Evolutionary conservation across 2,888 invertebrate species (phyloP).

Genomic region (Sesamia inferens): DNA sequence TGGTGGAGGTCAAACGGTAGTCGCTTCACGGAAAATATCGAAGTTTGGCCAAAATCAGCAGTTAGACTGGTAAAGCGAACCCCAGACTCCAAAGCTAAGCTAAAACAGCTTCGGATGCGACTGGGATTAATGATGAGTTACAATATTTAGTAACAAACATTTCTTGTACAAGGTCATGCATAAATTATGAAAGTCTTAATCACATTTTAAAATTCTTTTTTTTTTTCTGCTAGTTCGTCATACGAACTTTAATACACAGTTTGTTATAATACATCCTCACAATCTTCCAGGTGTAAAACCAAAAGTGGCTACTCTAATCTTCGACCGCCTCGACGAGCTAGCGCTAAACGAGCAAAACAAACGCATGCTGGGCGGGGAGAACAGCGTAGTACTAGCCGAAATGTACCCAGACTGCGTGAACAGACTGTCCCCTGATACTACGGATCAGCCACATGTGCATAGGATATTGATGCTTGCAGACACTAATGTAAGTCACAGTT

Average conservation of each 20-base stretch:
- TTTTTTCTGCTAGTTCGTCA: not conserved
- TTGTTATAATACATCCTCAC: not conserved
- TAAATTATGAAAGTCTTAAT: too few relatives aligned
- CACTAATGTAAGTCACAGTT: constrained; percentile 84
- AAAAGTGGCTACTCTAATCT: constrained; percentile 89
- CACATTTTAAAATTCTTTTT: not conserved
- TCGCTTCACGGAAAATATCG: too few relatives aligned
- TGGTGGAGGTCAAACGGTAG: too few relatives aligned
- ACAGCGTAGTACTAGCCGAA: constrained; percentile 91
- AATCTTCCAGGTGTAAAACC: constrained; percentile 88
- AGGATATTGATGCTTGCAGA: constrained; percentile 92
- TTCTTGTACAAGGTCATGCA: too few relatives aligned
- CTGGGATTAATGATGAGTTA: too few relatives aligned
- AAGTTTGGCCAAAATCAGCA: too few relatives aligned
- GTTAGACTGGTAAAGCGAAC: too few relatives aligned
- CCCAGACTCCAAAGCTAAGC: too few relatives aligned
- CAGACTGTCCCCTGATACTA: constrained; percentile 88
- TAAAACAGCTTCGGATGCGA: too few relatives aligned
- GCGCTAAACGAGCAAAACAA: constrained; percentile 85
- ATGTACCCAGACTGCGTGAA: constrained; percentile 91
- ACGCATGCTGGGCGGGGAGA: constrained; percentile 89
- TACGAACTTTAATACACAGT: not conserved
- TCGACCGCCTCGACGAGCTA: constrained; percentile 89
- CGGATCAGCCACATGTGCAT: constrained; percentile 88
- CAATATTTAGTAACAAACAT: not conserved